Evolutionary conservation across 1,140 invertebrate genomes (phyloP).

Genomic region (Lerema accius): DNA sequence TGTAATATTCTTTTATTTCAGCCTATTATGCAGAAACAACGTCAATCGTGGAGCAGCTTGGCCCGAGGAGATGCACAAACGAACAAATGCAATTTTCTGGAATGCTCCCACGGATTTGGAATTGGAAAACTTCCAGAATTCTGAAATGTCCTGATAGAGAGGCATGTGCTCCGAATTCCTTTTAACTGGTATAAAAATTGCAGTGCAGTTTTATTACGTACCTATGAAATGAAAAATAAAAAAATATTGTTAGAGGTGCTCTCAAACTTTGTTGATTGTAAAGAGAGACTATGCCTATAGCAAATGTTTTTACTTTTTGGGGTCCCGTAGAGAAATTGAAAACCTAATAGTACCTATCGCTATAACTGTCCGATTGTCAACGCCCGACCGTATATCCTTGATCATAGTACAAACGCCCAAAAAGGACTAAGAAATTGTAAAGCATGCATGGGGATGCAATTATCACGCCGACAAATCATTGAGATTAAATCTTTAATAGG

Average conservation of each 20-base stretch:
- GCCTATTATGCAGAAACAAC: conserved; percentile 38
- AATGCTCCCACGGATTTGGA: conserved; percentile 54
- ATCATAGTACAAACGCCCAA: no score
- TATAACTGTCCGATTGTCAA: no score
- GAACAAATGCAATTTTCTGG: conserved; percentile 59
- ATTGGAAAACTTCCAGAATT: conserved; percentile 62
- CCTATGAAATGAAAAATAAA: not conserved
- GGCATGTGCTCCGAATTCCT: conserved; percentile 34
- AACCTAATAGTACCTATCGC: no score
- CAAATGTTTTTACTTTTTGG: no score
- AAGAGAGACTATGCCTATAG: no score
- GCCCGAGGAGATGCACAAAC: conserved; percentile 41
- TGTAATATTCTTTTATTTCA: not conserved
- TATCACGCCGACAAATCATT: no score
- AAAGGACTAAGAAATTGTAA: no score
- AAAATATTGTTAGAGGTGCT: not conserved
- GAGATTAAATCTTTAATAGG: no score
- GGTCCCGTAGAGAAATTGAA: no score
- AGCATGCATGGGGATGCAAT: no score
- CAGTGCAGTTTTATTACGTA: conserved; percentile 2
- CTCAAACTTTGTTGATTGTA: not conserved
- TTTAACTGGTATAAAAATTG: conserved; percentile 24
- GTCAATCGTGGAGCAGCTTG: conserved; percentile 53
- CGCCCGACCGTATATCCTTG: no score
- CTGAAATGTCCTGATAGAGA: conserved; percentile 49